Conservation (phyloP, 1,140 invertebrate genomes). For the Drepana arcuata region DNA sequence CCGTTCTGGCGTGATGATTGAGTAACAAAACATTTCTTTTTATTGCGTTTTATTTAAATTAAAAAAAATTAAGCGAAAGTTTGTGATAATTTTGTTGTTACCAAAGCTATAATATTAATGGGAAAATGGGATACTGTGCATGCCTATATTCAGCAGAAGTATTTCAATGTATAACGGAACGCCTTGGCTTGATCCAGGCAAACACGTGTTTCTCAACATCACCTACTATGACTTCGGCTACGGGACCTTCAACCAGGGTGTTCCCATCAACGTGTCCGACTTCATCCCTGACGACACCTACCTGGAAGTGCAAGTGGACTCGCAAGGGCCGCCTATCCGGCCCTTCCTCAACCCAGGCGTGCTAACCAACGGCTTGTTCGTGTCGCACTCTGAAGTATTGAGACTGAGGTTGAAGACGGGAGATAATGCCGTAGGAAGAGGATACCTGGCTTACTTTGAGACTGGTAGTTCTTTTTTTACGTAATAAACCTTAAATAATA, state of each 20-base stretch:
- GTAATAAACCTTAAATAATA: too few species aligned
- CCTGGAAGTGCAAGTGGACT: constrained; percentile 73
- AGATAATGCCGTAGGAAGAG: constrained; percentile 70
- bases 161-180: too few species aligned
- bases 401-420: constrained; percentile 73
- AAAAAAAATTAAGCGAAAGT: too few species aligned
- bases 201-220: constrained; percentile 78
- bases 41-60: too few species aligned
- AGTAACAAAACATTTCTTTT: too few species aligned
- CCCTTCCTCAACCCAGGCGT: constrained; percentile 67
- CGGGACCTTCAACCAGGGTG: constrained; percentile 45
- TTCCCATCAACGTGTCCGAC: constrained; percentile 37
- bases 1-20: too few species aligned
- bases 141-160: too few species aligned
- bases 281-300: constrained; percentile 52
- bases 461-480: too few species aligned
- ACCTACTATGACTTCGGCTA: constrained; percentile 72
- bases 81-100: too few species aligned
- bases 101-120: too few species aligned
- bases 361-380: constrained; percentile 74
- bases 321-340: constrained; percentile 51
- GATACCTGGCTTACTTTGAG: constrained; percentile 76
- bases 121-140: too few species aligned
- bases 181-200: too few species aligned
- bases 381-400: constrained; percentile 74